These are phyloP conservation scores for Microplitis mediator DNA, from an alignment of 1,140 invertebrate species.

Conservation along the genomic window DNA sequence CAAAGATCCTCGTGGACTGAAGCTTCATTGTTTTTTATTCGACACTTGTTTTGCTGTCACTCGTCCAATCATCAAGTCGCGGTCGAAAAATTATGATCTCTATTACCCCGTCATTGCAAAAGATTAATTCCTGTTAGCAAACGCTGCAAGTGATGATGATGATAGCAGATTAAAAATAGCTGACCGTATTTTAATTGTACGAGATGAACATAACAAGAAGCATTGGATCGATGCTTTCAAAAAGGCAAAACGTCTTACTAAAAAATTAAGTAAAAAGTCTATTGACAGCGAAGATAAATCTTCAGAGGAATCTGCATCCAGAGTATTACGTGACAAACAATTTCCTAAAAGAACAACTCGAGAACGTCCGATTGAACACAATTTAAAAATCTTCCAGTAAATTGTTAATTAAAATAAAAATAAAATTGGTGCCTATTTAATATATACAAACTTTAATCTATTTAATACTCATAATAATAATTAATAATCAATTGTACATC, in stretches of 20 bases:
- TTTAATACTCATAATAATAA: not conserved
- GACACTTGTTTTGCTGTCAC: conserved; percentile 62
- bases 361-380: conserved; percentile 19
- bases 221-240: conserved; percentile 63
- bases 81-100: conserved; percentile 55
- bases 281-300: conserved; percentile 12
- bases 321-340: conserved; percentile 13
- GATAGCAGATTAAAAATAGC: conserved; percentile 53
- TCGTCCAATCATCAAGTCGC: conserved; percentile 47
- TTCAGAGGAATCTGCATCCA: conserved; percentile 3
- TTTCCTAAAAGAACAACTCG: conserved; percentile 6
- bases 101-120: conserved; percentile 60
- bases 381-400: not conserved
- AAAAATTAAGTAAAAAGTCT: conserved; percentile 10
- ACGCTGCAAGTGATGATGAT: conserved; percentile 46
- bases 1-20: conserved; percentile 63
- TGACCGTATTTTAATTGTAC: conserved; percentile 59
- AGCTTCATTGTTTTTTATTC: conserved; percentile 65
- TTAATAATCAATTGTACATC: not conserved
- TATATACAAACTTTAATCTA: not conserved
- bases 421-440: not conserved
- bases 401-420: not conserved
- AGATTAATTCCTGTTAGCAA: conserved; percentile 42
- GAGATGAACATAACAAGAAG: conserved; percentile 63
- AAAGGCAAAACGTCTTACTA: conserved; percentile 33